A percentile compares a stretch with the other conserved stretches of the same genome.
Evolutionary conservation across 1,140 invertebrate species (phyloP).

Genomic region (Nebria ingens): DNA sequence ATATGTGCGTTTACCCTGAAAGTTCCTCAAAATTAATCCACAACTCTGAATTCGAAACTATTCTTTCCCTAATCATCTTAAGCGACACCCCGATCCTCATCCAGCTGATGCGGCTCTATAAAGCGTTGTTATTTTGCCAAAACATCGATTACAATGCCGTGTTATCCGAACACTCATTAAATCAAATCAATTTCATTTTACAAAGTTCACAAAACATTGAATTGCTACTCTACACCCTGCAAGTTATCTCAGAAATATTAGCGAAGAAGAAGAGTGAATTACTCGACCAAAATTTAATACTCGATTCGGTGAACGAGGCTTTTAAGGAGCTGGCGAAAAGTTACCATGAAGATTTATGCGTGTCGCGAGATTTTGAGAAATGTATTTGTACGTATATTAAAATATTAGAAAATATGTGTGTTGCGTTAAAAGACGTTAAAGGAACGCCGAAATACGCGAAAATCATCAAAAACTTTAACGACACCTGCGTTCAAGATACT

Average conservation of each 20-base stretch:
- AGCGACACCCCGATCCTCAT: slow-evolving; percentile 52
- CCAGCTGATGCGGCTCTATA: slow-evolving; percentile 54
- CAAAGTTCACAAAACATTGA: slow-evolving; percentile 55
- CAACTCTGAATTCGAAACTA: slow-evolving; percentile 23
- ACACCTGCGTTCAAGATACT: not conserved
- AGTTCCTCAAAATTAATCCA: slow-evolving; percentile 27
- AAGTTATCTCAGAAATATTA: slow-evolving; percentile 22
- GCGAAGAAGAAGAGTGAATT: not conserved
- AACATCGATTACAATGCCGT: slow-evolving; percentile 37
- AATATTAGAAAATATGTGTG: not conserved
- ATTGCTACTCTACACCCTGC: slow-evolving; percentile 41
- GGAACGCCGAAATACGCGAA: not conserved
- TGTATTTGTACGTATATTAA: not conserved
- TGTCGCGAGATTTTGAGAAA: not conserved
- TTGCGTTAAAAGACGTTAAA: not conserved
- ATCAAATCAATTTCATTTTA: slow-evolving; percentile 50
- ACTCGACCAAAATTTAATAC: not conserved
- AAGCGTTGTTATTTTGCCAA: slow-evolving; percentile 41
- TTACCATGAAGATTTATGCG: not conserved
- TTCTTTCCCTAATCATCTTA: slow-evolving; percentile 45
- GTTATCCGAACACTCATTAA: slow-evolving; percentile 38
- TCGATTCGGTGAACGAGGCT: not conserved
- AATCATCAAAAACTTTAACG: not conserved
- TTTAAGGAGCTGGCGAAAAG: not conserved
- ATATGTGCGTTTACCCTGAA: slow-evolving; percentile 51